These are phyloP conservation scores for Pedionomus torquatus DNA, from an alignment of 2,113 vertebrate genomes.

Conservation along the genomic window DNA sequence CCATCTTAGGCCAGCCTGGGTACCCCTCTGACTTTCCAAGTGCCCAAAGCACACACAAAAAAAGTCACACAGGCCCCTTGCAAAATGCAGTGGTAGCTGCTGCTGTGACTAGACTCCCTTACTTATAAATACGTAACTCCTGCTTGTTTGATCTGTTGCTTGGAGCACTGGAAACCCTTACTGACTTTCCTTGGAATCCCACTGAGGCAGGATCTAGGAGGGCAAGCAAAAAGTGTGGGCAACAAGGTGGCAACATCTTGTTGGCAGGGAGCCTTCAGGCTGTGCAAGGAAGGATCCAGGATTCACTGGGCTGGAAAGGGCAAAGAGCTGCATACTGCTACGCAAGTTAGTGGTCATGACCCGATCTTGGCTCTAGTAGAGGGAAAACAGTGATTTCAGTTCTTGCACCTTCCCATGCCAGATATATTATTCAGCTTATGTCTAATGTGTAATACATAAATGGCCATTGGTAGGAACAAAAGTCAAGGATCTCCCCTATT, in stretches of 20 bases:
- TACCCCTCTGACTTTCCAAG: not conserved
- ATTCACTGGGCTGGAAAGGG: not conserved
- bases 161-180: not conserved
- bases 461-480: not conserved
- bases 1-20: not conserved
- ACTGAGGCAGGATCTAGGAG: not conserved
- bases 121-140: not conserved
- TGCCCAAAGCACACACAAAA: not conserved
- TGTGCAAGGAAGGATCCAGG: not conserved
- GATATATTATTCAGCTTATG: not conserved
- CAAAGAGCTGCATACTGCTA: not conserved
- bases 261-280: not conserved
- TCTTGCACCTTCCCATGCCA: not conserved
- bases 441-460: not conserved
- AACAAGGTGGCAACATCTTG: not conserved
- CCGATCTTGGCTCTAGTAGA: not conserved
- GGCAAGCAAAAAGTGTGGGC: not conserved
- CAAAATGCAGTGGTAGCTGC: not conserved
- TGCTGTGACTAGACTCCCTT: not conserved
- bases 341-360: not conserved
- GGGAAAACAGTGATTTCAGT: not conserved
- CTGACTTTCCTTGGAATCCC: not conserved
- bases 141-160: not conserved
- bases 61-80: no score
- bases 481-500: not conserved